Evolutionary conservation across 2,797 vertebrate genomes (phyloP).

Genomic region (Silurus aristotelis): DNA sequence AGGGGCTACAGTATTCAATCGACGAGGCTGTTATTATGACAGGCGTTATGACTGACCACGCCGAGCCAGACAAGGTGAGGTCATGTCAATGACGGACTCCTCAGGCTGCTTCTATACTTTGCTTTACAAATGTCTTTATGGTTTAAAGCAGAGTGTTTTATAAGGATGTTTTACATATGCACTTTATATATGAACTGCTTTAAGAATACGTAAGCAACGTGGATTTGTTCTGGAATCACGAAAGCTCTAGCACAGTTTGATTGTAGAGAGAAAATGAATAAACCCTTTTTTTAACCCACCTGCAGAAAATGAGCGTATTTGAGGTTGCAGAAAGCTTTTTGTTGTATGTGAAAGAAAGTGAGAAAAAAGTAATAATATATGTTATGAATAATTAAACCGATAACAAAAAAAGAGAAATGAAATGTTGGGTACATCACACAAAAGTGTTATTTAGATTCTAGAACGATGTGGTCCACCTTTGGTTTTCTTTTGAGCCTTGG

Average conservation of each 20-base stretch:
- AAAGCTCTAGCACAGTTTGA: not conserved
- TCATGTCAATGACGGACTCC: not conserved
- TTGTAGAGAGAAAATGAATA: not conserved
- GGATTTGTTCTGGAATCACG: not conserved
- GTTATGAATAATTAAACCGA: not conserved
- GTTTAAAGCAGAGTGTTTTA: not conserved
- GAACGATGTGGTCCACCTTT: too few relatives aligned
- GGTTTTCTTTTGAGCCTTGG: not conserved
- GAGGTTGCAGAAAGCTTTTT: not conserved
- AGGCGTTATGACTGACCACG: conserved; percentile 85
- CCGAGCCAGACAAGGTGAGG: conserved; percentile 85
- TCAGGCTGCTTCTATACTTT: not conserved
- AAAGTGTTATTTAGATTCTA: not conserved
- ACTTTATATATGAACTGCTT: not conserved
- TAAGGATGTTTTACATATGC: not conserved
- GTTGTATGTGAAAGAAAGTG: not conserved
- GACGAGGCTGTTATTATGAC: conserved; percentile 96
- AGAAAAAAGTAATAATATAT: not conserved
- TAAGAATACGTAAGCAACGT: not conserved
- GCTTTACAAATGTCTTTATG: not conserved
- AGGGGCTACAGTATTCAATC: conserved; percentile 87
- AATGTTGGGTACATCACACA: not conserved
- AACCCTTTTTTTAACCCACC: not conserved
- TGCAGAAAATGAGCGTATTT: not conserved
- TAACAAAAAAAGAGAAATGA: not conserved